phyloP scores from a whole-genome alignment of 1,140 invertebrate species.

The Nebria ingens region DNA sequence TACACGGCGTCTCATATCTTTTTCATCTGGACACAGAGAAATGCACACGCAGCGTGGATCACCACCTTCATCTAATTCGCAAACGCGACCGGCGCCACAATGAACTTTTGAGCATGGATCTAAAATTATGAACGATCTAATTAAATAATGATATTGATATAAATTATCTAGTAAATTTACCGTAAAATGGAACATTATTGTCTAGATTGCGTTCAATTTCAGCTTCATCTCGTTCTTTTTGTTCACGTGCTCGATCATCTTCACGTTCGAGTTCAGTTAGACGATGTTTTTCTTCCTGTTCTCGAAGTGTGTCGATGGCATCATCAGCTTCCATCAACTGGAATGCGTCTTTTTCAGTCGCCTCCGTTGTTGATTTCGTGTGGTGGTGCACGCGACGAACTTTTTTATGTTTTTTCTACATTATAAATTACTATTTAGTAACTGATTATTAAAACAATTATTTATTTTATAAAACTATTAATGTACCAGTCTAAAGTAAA shows the following conservation, averaged over 20 bases:
- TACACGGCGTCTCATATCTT: slow-evolving; percentile 69
- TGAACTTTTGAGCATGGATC: slow-evolving; percentile 79
- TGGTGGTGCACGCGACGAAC: not conserved
- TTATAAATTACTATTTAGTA: not conserved
- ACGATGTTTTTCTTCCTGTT: not conserved
- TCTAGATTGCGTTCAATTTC: not conserved
- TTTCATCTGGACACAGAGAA: slow-evolving; percentile 66
- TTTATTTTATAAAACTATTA: too few species aligned
- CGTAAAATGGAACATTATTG: not conserved
- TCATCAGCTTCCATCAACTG: slow-evolving; percentile 2
- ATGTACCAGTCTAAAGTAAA: too few species aligned
- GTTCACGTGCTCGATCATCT: not conserved
- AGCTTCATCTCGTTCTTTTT: slow-evolving; percentile 2
- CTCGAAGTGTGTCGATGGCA: not conserved
- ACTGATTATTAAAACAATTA: not conserved
- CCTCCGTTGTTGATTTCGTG: not conserved
- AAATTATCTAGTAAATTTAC: too few species aligned
- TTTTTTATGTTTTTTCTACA: slow-evolving; percentile 6
- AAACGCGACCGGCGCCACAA: slow-evolving; percentile 82
- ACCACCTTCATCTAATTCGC: slow-evolving; percentile 60
- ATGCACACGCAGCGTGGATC: slow-evolving; percentile 80
- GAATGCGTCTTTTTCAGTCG: not conserved
- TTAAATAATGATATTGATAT: not conserved
- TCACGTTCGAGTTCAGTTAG: not conserved
- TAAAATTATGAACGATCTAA: slow-evolving; percentile 15